phyloP scores from a whole-genome alignment of 2,113 vertebrate species.

The Meriones unguiculatus region DNA sequence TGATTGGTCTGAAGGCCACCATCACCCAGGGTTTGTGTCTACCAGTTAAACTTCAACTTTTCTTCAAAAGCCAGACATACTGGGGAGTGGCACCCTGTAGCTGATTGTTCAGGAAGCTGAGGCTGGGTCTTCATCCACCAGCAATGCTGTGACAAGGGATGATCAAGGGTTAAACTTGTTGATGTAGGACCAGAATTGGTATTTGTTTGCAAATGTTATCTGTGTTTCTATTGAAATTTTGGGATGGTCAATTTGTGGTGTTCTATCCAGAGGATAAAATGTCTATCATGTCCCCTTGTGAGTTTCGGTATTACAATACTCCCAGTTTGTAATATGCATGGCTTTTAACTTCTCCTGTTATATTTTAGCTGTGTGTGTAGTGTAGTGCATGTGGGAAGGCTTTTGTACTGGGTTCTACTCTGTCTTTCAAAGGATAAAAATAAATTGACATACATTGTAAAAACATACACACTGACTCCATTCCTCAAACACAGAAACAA shows the following conservation, averaged over 20 bases:
- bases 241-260: background rate
- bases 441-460: conserved; percentile 52
- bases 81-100: background rate
- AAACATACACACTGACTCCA: background rate
- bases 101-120: background rate
- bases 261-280: conserved; percentile 5
- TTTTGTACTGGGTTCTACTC: conserved; percentile 63
- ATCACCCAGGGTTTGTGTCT: conserved; percentile 26
- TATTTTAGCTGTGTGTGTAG: background rate
- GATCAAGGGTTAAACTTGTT: background rate
- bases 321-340: conserved; percentile 20
- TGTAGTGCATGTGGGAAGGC: background rate
- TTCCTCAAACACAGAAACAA: conserved; percentile 46
- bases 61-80: conserved; percentile 23
- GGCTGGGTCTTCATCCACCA: background rate
- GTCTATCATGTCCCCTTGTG: background rate
- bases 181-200: background rate
- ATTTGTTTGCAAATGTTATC: conserved; percentile 20
- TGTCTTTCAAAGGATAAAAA: conserved; percentile 67
- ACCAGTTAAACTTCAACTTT: conserved; percentile 67
- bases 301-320: conserved; percentile 60
- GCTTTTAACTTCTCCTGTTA: background rate
- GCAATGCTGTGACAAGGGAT: fast-evolving
- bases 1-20: conserved; percentile 60
- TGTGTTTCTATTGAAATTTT: conserved; percentile 23